Conservation (phyloP, 2,888 invertebrate genomes). For the Parnassius glacialis region DNA sequence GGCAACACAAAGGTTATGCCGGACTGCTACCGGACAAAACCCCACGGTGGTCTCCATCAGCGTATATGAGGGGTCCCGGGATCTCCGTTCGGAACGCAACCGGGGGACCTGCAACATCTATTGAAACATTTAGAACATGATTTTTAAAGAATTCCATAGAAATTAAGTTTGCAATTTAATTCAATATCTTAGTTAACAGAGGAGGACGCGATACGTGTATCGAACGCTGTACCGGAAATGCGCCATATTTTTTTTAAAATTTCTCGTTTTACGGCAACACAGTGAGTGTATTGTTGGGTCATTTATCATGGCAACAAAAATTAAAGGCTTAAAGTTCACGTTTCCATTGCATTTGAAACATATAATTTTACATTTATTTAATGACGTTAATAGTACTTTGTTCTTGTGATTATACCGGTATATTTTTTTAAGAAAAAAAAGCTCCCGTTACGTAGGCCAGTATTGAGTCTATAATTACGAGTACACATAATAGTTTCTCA, state of each 20-base stretch:
- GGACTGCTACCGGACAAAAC: too few species aligned
- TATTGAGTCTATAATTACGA: slow-evolving; percentile 37
- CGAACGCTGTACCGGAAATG: background rate
- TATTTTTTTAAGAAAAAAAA: slow-evolving; percentile 33
- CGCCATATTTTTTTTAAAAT: background rate
- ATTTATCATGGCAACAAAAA: slow-evolving; percentile 14
- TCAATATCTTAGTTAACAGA: too few species aligned
- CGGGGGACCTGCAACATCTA: too few species aligned
- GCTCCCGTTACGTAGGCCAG: slow-evolving; percentile 28
- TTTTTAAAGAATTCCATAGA: too few species aligned
- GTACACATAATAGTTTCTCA: slow-evolving; percentile 34
- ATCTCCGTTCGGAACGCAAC: too few species aligned
- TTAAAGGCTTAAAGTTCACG: slow-evolving; percentile 11
- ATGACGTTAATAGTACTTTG: slow-evolving; percentile 36
- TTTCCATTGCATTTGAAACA: slow-evolving; percentile 26
- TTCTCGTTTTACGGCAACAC: background rate
- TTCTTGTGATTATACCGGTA: slow-evolving; percentile 33
- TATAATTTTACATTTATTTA: slow-evolving; percentile 41
- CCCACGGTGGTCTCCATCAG: too few species aligned
- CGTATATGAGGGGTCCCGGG: too few species aligned
- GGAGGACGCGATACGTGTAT: background rate
- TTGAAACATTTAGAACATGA: too few species aligned
- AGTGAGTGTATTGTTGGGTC: background rate
- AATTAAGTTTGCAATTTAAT: too few species aligned
- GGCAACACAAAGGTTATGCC: too few species aligned